Evolutionary conservation across 2,888 invertebrate species (phyloP).

Genomic region (Xiphydria camelus): DNA sequence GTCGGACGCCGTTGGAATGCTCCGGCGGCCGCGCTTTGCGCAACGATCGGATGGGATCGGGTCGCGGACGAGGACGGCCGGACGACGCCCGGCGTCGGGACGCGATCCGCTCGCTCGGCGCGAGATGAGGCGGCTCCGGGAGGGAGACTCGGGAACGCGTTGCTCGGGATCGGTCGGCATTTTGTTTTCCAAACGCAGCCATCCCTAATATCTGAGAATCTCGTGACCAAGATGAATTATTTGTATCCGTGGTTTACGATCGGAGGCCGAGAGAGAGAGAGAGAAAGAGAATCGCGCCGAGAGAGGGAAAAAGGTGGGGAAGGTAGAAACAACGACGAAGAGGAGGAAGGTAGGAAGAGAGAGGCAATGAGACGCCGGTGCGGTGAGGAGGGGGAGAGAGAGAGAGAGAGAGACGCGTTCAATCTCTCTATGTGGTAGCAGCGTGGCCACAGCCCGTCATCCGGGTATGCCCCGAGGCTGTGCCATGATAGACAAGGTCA

Average conservation of each 20-base stretch:
- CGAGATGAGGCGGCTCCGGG: neutral
- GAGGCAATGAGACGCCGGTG: neutral
- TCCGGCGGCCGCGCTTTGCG: too few species aligned
- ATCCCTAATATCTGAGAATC: slow-evolving; percentile 32
- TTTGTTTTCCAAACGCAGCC: neutral
- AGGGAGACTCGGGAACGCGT: too few species aligned
- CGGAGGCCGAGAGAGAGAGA: slow-evolving; percentile 15
- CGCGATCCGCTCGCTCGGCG: too few species aligned
- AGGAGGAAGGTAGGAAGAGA: slow-evolving; percentile 1
- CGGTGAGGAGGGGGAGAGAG: neutral
- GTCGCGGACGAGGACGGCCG: too few species aligned
- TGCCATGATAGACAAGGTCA: slow-evolving; percentile 57
- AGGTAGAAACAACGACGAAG: neutral
- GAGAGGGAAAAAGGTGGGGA: neutral
- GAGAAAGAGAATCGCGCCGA: slow-evolving; percentile 17
- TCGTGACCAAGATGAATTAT: slow-evolving; percentile 49
- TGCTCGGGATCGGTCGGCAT: slow-evolving; percentile 5
- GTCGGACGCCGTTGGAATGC: too few species aligned
- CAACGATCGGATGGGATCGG: too few species aligned
- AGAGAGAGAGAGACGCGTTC: neutral
- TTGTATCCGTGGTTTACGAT: slow-evolving; percentile 37
- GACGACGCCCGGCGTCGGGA: too few species aligned
- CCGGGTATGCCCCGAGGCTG: slow-evolving; percentile 54
- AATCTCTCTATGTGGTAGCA: slow-evolving; percentile 43
- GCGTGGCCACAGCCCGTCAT: slow-evolving; percentile 42